Conservation (phyloP, 2,888 invertebrate genomes). For the Megalurothrips usitatus region DNA sequence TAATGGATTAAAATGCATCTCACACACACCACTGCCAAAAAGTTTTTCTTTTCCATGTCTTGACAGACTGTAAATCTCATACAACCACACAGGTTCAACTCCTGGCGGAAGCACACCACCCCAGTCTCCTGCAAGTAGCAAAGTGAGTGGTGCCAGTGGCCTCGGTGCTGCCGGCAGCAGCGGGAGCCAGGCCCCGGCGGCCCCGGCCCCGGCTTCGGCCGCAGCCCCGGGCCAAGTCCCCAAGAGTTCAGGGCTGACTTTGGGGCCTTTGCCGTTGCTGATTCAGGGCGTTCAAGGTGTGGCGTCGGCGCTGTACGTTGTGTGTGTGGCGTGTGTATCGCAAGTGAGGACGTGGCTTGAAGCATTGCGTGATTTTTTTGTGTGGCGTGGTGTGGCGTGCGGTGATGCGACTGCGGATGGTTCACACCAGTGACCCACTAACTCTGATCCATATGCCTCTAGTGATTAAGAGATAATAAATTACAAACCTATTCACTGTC, state of each 20-base stretch:
- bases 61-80: conserved; percentile 30
- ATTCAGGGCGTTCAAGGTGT: conserved; percentile 50
- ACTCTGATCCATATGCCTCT: not conserved
- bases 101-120: conserved; percentile 39
- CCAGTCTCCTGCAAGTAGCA: conserved; percentile 39
- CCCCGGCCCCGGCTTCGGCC: conserved; percentile 34
- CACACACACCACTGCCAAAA: not conserved
- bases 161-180: conserved; percentile 27
- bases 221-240: conserved; percentile 32
- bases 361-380: not conserved
- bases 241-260: conserved; percentile 36
- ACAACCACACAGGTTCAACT: conserved; percentile 29
- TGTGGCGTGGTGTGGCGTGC: conserved; percentile 11
- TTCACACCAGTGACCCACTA: not conserved
- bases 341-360: not conserved
- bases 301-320: conserved; percentile 29
- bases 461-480: not conserved
- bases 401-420: not conserved
- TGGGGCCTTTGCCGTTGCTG: conserved; percentile 46
- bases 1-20: not conserved
- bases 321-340: conserved; percentile 12
- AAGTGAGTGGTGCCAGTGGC: not conserved
- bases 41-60: not conserved
- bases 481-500: no score
- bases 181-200: conserved; percentile 38